These are phyloP conservation scores for Cichladusa arquata DNA, from an alignment of 2,113 vertebrate genomes.

Conservation along the genomic window DNA sequence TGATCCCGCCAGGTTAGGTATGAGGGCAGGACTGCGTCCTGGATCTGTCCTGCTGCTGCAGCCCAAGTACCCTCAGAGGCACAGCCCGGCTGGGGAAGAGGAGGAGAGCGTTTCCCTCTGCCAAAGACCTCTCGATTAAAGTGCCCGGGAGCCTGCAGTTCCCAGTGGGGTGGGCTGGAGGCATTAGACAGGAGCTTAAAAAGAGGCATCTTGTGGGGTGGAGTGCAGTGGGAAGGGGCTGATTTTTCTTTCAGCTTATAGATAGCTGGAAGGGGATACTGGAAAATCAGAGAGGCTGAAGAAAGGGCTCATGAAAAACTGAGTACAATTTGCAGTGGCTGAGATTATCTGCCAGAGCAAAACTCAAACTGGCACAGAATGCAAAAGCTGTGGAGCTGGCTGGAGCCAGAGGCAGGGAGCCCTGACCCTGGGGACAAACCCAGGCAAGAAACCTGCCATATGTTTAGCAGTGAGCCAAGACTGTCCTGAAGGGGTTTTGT, in stretches of 20 bases:
- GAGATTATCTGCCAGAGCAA: not conserved
- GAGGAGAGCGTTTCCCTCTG: not conserved
- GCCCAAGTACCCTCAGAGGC: not conserved
- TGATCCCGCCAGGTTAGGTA: not conserved
- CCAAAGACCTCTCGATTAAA: not conserved
- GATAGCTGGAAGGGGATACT: not conserved
- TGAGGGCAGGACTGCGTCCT: not conserved
- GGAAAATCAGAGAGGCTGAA: slow-evolving; percentile 20
- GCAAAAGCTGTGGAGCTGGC: not conserved
- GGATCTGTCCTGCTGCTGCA: not conserved
- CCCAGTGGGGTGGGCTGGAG: not conserved
- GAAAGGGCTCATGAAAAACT: not conserved
- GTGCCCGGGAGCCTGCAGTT: not conserved
- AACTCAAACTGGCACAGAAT: not conserved
- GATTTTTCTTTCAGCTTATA: not conserved
- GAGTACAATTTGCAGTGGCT: not conserved
- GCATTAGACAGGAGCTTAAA: not conserved
- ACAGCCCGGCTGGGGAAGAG: not conserved
- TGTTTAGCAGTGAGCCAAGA: not conserved
- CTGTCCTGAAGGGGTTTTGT: not conserved
- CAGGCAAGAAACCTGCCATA: not conserved
- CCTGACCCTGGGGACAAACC: not conserved
- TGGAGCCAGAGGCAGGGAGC: not conserved
- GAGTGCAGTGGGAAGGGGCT: not conserved
- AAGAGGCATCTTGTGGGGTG: not conserved